Evolutionary conservation across 92 coral and sea anemone genomes (phyloP).

Genomic region (Galaxea fascicularis): DNA sequence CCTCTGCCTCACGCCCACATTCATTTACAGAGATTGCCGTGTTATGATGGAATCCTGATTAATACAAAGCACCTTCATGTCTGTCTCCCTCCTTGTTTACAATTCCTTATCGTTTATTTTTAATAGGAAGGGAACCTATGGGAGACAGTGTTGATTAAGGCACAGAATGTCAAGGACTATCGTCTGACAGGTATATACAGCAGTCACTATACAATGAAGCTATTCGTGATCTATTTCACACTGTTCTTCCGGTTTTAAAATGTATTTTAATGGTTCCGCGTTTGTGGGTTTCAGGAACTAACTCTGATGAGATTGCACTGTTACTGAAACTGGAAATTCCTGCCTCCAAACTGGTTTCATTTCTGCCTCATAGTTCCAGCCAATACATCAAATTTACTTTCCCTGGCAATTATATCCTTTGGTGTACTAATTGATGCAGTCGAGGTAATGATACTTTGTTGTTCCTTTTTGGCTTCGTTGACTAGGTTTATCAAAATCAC

Average conservation of each 20-base stretch:
- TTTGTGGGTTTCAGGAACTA: slow-evolving; percentile 17
- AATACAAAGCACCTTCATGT: too few relatives aligned
- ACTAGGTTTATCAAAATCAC: too few relatives aligned
- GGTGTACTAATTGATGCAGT: not conserved
- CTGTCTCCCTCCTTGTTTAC: not conserved
- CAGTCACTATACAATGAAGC: not conserved
- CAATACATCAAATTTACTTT: slow-evolving; percentile 40
- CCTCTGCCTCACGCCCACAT: too few relatives aligned
- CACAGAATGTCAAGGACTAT: slow-evolving; percentile 45
- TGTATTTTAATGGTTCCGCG: too few relatives aligned
- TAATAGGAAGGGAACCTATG: slow-evolving; percentile 36
- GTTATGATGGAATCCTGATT: too few relatives aligned
- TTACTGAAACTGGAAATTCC: slow-evolving; percentile 25
- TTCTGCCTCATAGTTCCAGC: slow-evolving; percentile 11
- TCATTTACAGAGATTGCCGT: too few relatives aligned
- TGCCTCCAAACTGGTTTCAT: slow-evolving; percentile 40
- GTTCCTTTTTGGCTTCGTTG: not conserved
- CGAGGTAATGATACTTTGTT: not conserved
- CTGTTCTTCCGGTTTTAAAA: not conserved
- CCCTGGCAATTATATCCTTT: slow-evolving; percentile 29
- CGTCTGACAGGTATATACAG: slow-evolving; percentile 47
- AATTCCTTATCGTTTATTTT: not conserved
- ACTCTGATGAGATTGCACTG: slow-evolving; percentile 12
- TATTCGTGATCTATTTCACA: not conserved
- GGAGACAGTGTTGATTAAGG: slow-evolving; percentile 48